Base-by-base conservation (phyloP, 1,140 invertebrate species). In the Saccostrea glomerata region DNA sequence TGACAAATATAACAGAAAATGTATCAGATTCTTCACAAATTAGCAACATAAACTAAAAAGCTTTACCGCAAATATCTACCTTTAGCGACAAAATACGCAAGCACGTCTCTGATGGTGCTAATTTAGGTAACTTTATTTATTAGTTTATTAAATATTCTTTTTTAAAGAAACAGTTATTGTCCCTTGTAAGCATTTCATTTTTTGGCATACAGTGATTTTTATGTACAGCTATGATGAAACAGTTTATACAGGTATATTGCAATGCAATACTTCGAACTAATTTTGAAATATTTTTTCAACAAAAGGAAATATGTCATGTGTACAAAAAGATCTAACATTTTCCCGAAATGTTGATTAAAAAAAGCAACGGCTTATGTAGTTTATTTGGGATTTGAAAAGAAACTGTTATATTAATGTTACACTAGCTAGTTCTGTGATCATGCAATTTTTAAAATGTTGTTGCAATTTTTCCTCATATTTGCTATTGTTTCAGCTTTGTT, bases 131-230 rank as follows among this genome's bases (percentile, higher is more conserved):
- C 30, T 30, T 77, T 77, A 77, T 77, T 36, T 77, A 25, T 77
- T 36, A 77, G 70, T 77, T 77, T 36, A 77, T 77, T 77, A 77
- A 25, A 36, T 77, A 77, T 30, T 77, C 25, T 77, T 77, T 30
- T 77, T 77, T 77, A 77, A 25, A 77, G 70, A 77, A 25, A 77
- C 70, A 30, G 25, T 30, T 30, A 77, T 63, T 63, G 58, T 63
- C 58, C n/a, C n/a, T 20, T 20, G 15, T 15, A 20, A 63, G 58
- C 7, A 63, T 63, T 63, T 63, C 58, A 63, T 63, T 20, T 20
- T 60, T 63, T 63, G 58, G 58, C 58, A 63, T 63, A 2, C 58
- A 63, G 58, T 63, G 58, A 20, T 63, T 20, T 63, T 63, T 60
- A 20, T 63, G 15, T 20, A 5, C 6, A 63, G 17, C n/a, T 63